These are phyloP conservation scores for Scartelaos histophorus DNA, from an alignment of 2,113 vertebrate genomes.

Conservation along the genomic window DNA sequence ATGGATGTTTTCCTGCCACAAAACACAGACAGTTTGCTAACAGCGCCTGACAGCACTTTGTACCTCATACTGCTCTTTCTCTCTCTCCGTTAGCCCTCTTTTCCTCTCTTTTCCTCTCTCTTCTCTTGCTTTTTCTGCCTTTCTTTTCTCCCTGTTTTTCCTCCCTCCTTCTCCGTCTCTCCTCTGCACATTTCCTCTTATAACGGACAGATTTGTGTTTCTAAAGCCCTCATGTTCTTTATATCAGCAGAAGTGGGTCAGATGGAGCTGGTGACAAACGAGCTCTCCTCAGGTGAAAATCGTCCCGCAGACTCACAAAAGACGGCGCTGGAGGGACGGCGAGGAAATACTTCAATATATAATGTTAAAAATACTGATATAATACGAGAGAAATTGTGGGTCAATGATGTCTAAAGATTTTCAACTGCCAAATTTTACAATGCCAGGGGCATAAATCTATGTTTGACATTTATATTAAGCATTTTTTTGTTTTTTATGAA, in stretches of 20 bases:
- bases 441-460: no score
- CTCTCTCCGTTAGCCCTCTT: slow-evolving; percentile 13
- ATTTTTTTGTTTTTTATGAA: no score
- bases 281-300: slow-evolving; percentile 23
- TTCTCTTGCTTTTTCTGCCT: neutral
- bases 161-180: slow-evolving; percentile 12
- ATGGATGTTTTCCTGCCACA: slow-evolving; percentile 56
- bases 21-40: slow-evolving; percentile 40
- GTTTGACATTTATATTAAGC: no score
- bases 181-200: slow-evolving; percentile 15
- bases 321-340: slow-evolving; percentile 2
- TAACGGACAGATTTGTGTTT: slow-evolving; percentile 39
- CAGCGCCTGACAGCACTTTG: slow-evolving; percentile 57
- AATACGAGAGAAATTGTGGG: no score
- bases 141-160: neutral
- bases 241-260: slow-evolving; percentile 44
- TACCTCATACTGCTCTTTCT: slow-evolving; percentile 2
- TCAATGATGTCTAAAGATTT: no score
- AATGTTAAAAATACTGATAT: no score
- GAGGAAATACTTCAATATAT: neutral
- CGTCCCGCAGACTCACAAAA: slow-evolving; percentile 39
- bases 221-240: slow-evolving; percentile 24
- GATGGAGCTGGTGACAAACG: slow-evolving; percentile 24
- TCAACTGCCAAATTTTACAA: no score
- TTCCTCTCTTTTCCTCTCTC: slow-evolving; percentile 1